phyloP scores from a whole-genome alignment of 2,797 vertebrate genomes.

The Clarias fuscus region DNA sequence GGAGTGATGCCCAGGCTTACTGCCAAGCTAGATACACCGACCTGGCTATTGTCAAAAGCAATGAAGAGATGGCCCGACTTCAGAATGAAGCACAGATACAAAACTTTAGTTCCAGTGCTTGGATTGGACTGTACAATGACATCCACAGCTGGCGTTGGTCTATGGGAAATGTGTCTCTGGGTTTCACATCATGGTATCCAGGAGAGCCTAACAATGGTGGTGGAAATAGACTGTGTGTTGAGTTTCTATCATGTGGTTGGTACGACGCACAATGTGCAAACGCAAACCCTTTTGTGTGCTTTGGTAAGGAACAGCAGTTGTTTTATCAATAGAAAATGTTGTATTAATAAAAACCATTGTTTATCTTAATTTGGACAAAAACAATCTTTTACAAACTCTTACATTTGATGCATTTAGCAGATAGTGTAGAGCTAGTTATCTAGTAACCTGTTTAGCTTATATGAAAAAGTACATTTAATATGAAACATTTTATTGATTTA shows the following conservation, averaged over 20 bases:
- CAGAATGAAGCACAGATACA: background rate
- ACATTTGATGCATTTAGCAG: no score
- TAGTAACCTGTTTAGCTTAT: no score
- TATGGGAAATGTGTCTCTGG: background rate
- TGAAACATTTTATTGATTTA: no score
- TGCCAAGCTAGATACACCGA: background rate
- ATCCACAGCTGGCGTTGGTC: background rate
- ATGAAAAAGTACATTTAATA: no score
- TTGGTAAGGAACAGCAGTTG: slow-evolving; percentile 8
- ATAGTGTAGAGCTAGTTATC: no score
- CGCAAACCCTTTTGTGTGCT: background rate
- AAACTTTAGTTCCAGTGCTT: background rate
- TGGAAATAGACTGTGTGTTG: background rate
- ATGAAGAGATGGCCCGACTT: background rate
- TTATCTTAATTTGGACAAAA: no score
- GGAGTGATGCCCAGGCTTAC: background rate
- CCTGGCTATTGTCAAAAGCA: background rate
- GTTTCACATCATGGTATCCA: background rate
- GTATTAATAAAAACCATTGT: background rate
- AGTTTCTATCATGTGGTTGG: background rate
- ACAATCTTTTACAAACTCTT: no score
- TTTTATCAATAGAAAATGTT: background rate
- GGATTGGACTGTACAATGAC: slow-evolving; percentile 4
- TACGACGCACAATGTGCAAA: background rate
- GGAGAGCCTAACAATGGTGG: background rate